Conservation (phyloP, 2,888 invertebrate genomes). For the Euphydryas editha region DNA sequence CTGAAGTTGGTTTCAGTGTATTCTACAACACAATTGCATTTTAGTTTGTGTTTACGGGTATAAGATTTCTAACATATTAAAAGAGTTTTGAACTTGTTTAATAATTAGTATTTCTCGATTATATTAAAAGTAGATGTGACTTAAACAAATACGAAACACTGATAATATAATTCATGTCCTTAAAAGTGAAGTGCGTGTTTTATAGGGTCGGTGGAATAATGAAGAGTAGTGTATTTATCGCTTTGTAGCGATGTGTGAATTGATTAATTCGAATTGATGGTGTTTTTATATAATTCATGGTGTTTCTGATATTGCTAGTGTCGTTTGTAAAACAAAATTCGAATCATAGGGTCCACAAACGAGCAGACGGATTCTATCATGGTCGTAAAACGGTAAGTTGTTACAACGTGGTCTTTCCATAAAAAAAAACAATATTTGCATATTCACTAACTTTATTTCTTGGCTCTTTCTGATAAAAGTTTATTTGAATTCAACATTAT, state of each 20-base stretch:
- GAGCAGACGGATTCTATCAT: conserved; percentile 84
- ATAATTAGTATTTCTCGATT: conserved; percentile 42
- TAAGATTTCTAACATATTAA: conserved; percentile 57
- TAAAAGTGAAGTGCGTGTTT: conserved; percentile 72
- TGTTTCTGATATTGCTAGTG: conserved; percentile 75
- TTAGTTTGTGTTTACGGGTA: conserved; percentile 71
- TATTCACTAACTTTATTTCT: conserved; percentile 4
- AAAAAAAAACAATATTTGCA: conserved; percentile 32
- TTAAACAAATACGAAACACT: conserved; percentile 35
- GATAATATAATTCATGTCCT: conserved; percentile 60
- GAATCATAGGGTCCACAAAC: conserved; percentile 83
- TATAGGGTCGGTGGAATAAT: conserved; percentile 69
- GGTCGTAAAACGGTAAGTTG: conserved; percentile 83
- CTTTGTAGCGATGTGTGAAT: conserved; percentile 80
- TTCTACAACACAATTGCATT: conserved; percentile 55
- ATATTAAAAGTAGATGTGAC: conserved; percentile 48
- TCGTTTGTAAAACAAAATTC: conserved; percentile 73
- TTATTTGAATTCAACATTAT: neutral
- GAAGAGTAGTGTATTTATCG: conserved; percentile 75
- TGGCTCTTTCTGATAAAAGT: neutral
- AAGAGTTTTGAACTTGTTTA: conserved; percentile 47
- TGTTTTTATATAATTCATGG: conserved; percentile 79
- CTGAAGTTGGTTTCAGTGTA: conserved; percentile 46
- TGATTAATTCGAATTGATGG: conserved; percentile 74
- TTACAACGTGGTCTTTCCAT: conserved; percentile 45